These are phyloP conservation scores for Harpalus rufipes DNA, from an alignment of 2,888 invertebrate genomes.

Conservation along the genomic window DNA sequence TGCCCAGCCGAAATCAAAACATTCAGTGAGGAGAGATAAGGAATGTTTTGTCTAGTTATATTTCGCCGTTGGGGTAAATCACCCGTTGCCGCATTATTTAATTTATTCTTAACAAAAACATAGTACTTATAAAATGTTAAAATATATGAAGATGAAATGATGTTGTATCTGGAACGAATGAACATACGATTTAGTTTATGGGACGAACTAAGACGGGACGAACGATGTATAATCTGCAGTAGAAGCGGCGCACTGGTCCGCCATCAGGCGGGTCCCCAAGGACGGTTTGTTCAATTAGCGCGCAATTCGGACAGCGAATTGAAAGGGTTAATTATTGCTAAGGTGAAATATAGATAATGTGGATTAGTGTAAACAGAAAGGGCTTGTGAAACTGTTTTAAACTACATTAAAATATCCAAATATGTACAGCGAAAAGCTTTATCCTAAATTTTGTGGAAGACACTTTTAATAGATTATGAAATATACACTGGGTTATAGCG, in stretches of 20 bases:
- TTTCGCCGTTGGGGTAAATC: too few relatives aligned
- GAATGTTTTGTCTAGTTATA: too few relatives aligned
- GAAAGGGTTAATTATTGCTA: slow-evolving; percentile 38
- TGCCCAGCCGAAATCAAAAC: too few relatives aligned
- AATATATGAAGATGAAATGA: too few relatives aligned
- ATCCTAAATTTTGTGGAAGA: neutral
- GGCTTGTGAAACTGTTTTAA: slow-evolving; percentile 1
- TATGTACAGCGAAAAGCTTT: neutral
- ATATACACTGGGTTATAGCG: neutral
- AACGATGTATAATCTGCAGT: neutral
- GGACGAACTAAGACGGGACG: too few relatives aligned
- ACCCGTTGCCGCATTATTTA: too few relatives aligned
- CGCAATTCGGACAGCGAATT: slow-evolving; percentile 18
- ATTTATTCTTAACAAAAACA: too few relatives aligned
- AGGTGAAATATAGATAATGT: slow-evolving; percentile 44
- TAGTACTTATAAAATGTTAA: too few relatives aligned
- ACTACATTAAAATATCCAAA: neutral
- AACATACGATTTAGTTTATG: too few relatives aligned
- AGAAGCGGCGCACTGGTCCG: neutral
- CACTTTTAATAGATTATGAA: neutral
- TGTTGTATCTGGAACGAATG: too few relatives aligned
- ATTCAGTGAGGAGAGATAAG: too few relatives aligned
- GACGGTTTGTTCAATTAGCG: slow-evolving; percentile 49
- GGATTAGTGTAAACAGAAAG: neutral
- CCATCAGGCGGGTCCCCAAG: neutral